phyloP scores from a whole-genome alignment of 2,888 invertebrate species.

The Orthosia incerta region DNA sequence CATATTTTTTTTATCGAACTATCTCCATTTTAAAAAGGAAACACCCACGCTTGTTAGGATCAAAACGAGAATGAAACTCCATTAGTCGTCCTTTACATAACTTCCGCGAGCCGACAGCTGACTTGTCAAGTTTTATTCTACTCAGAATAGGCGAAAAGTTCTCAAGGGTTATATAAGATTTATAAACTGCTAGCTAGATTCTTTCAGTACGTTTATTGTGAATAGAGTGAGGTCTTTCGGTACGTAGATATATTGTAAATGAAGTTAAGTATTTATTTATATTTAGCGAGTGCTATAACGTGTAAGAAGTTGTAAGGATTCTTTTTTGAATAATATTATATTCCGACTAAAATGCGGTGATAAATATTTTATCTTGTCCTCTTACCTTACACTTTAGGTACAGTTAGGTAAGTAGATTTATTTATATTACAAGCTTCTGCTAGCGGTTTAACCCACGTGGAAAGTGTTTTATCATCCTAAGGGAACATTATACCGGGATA shows the following conservation, averaged over 20 bases:
- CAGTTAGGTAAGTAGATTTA: neutral
- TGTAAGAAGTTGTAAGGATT: conserved; percentile 31
- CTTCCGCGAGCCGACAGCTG: conserved; percentile 29
- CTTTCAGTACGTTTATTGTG: conserved; percentile 8
- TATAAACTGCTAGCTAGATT: conserved; percentile 1
- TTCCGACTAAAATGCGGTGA: conserved; percentile 3
- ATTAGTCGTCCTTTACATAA: conserved; percentile 11
- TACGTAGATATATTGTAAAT: neutral
- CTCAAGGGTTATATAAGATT: conserved; percentile 22
- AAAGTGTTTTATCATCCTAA: too few species aligned
- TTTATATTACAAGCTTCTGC: neutral
- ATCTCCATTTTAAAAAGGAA: neutral
- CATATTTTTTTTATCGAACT: neutral
- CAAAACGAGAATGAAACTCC: conserved; percentile 14
- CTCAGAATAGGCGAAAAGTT: conserved; percentile 20
- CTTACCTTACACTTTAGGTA: too few species aligned
- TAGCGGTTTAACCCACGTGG: too few species aligned
- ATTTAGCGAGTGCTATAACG: conserved; percentile 31
- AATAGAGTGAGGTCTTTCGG: neutral
- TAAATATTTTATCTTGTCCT: neutral
- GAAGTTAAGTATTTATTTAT: neutral
- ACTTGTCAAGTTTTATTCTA: conserved; percentile 26
- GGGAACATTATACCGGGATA: too few species aligned
- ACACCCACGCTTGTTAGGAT: neutral
- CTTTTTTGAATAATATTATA: conserved; percentile 4